Conservation (phyloP, 2,888 invertebrate species). For the Athalia cordata region DNA sequence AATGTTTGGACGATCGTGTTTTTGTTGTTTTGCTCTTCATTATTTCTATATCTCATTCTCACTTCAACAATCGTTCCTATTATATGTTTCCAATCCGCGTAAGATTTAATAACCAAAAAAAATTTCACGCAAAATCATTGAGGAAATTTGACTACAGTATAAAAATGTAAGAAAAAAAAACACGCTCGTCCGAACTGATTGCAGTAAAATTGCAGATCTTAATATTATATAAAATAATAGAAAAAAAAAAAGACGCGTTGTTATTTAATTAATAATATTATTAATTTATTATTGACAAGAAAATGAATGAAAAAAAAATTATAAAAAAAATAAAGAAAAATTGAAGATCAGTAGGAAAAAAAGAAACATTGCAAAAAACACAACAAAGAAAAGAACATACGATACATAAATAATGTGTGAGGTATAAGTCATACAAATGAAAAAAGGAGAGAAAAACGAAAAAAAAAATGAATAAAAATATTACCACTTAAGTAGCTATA, state of each 20-base stretch:
- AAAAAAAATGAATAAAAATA: constrained; percentile 3
- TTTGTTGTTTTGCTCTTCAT: not conserved
- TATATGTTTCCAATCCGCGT: no score
- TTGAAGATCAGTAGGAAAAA: constrained; percentile 15
- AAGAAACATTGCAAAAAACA: constrained; percentile 19
- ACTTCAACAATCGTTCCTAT: no score
- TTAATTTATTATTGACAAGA: constrained; percentile 51
- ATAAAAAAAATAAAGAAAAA: constrained; percentile 46
- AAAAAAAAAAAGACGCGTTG: constrained; percentile 45
- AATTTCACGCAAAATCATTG: no score
- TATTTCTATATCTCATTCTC: no score
- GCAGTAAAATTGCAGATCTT: constrained; percentile 47
- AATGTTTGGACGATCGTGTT: constrained; percentile 38
- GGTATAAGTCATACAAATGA: constrained; percentile 23
- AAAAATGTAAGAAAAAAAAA: constrained; percentile 7
- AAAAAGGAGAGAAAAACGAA: constrained; percentile 24
- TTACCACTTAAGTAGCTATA: constrained; percentile 40
- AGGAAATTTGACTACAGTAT: no score
- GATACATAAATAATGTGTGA: constrained; percentile 41
- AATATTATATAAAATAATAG: constrained; percentile 47
- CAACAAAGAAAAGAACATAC: not conserved
- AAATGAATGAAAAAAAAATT: constrained; percentile 52
- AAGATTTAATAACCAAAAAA: no score
- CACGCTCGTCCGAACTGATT: constrained; percentile 38
- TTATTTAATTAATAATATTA: constrained; percentile 52